Conservation (phyloP, 2,113 vertebrate genomes). For the Albula goreensis region DNA sequence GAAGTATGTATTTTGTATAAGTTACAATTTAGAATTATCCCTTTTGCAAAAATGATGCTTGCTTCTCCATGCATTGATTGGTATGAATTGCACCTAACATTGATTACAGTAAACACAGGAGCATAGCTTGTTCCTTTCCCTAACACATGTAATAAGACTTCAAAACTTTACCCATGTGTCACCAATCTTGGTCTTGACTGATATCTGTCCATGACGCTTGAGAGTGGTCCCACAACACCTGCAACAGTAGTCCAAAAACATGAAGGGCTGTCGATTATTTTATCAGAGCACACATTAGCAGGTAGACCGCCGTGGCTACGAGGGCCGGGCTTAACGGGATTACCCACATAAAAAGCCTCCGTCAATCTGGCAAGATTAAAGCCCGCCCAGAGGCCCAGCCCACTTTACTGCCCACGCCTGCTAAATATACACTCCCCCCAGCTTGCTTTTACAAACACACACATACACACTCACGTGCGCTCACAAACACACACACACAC, state of each 20-base stretch:
- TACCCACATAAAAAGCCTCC: conserved; percentile 69
- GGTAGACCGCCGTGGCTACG: conserved; percentile 35
- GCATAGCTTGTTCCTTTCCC: neutral
- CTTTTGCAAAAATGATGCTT: too few relatives aligned
- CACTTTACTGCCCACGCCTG: conserved; percentile 18
- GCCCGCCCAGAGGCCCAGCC: conserved; percentile 36
- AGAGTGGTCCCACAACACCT: conserved; percentile 68
- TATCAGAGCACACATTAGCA: conserved; percentile 27
- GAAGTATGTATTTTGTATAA: neutral
- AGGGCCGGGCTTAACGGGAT: conserved; percentile 74
- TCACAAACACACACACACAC: too few relatives aligned
- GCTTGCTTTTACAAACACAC: neutral
- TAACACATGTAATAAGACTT: neutral
- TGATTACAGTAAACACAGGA: conserved; percentile 4
- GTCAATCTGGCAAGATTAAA: conserved; percentile 60
- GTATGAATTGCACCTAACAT: too few relatives aligned
- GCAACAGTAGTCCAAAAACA: conserved; percentile 75
- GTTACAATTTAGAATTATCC: neutral
- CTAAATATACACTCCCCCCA: conserved; percentile 28
- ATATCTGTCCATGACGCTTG: conserved; percentile 71
- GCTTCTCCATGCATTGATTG: too few relatives aligned
- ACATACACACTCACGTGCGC: too few relatives aligned
- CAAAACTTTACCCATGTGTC: conserved; percentile 78
- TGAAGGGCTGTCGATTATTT: conserved; percentile 53
- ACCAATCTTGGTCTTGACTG: conserved; percentile 75